Conservation (phyloP, 2,797 vertebrate species). For the Typhlichthys eigenmanni region DNA sequence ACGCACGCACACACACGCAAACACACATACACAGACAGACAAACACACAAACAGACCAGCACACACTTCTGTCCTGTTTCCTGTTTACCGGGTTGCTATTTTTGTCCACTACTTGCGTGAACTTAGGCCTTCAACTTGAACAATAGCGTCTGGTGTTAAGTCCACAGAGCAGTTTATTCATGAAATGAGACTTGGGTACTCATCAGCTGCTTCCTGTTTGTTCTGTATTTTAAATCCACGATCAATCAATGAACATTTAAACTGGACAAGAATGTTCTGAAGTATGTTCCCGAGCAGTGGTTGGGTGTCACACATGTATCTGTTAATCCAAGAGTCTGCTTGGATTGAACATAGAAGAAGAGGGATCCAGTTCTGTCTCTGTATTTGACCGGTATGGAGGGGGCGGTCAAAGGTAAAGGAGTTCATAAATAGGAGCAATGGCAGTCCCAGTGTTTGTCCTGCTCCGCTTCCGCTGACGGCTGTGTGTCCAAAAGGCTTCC, state of each 20-base stretch:
- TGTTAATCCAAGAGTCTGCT: no score
- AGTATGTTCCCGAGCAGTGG: no score
- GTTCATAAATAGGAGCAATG: slow-evolving; percentile 33
- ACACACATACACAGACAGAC: slow-evolving; percentile 9
- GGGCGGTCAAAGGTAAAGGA: slow-evolving; percentile 38
- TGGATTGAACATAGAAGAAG: no score
- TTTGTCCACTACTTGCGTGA: slow-evolving; percentile 41
- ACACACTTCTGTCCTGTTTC: slow-evolving; percentile 65
- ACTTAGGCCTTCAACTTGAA: slow-evolving; percentile 39
- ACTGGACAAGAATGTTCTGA: no score
- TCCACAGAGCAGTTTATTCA: neutral
- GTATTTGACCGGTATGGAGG: slow-evolving; percentile 39
- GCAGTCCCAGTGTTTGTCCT: slow-evolving; percentile 6
- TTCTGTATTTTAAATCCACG: no score
- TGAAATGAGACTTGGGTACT: neutral
- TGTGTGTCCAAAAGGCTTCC: slow-evolving; percentile 70
- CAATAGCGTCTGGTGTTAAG: slow-evolving; percentile 41
- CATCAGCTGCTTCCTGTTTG: neutral
- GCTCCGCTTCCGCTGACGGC: slow-evolving; percentile 57
- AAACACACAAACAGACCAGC: slow-evolving; percentile 24
- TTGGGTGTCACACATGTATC: no score
- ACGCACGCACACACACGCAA: neutral
- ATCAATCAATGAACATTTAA: no score
- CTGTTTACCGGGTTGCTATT: slow-evolving; percentile 77
- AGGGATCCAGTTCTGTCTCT: slow-evolving; percentile 24